Percentiles rank a stretch among this genome's conserved stretches.
Evolutionary conservation across 2,113 vertebrate genomes (phyloP).

Genomic region (Leptocoma aspasia): DNA sequence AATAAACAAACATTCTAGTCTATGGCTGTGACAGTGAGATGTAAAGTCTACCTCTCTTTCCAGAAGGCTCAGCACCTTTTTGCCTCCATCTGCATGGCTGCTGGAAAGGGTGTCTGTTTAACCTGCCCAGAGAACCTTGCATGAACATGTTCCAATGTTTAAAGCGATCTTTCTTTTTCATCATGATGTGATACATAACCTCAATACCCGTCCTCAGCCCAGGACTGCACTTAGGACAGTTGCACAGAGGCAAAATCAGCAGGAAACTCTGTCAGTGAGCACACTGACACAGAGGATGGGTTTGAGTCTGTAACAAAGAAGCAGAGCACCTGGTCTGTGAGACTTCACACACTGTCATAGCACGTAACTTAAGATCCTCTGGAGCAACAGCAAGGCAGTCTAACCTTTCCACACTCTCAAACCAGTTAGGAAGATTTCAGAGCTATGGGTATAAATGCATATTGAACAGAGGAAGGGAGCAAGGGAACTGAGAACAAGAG

Average conservation of each 20-base stretch:
- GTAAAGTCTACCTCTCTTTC: background rate
- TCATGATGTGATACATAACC: background rate
- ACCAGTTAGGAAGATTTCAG: background rate
- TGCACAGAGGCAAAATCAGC: background rate
- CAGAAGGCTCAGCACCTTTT: background rate
- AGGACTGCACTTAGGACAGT: background rate
- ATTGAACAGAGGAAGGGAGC: background rate
- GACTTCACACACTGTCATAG: background rate
- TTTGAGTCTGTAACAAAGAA: background rate
- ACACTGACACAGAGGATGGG: background rate
- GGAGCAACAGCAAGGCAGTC: background rate
- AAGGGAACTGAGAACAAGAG: slow-evolving; percentile 15
- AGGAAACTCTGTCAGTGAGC: background rate
- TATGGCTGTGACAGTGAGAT: background rate
- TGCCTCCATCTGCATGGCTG: background rate
- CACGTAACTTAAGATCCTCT: background rate
- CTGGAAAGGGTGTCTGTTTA: background rate
- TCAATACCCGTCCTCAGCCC: background rate
- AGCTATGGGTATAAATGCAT: background rate
- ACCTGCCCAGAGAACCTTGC: background rate
- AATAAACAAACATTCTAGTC: background rate
- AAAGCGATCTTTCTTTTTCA: background rate
- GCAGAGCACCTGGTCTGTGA: background rate
- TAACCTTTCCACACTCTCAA: background rate
- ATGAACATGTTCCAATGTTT: background rate